These are phyloP conservation scores for Ips nitidus DNA, from an alignment of 1,140 invertebrate genomes.

Conservation along the genomic window DNA sequence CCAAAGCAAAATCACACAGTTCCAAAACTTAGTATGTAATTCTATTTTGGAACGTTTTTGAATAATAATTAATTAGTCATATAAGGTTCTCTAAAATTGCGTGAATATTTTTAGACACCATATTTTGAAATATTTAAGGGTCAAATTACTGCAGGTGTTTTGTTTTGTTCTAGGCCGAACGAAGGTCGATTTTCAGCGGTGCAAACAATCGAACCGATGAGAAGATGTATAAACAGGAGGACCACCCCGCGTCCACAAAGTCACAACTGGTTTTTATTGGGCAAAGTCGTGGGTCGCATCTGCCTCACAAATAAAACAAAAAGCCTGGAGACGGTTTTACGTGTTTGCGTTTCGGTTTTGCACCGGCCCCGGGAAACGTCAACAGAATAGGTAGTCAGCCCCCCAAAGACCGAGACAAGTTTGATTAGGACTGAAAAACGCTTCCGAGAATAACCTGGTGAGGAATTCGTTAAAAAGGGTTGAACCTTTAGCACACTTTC, in stretches of 20 bases:
- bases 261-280: constrained; percentile 35
- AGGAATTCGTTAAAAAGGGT: no score
- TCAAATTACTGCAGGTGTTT: no score
- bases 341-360: constrained; percentile 28
- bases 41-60: no score
- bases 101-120: no score
- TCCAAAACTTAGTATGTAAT: no score
- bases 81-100: no score
- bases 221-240: constrained; percentile 3
- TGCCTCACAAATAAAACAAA: constrained; percentile 28
- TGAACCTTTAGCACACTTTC: no score
- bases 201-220: constrained; percentile 15
- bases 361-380: constrained; percentile 17
- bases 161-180: no score
- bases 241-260: constrained; percentile 32
- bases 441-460: no score
- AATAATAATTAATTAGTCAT: no score
- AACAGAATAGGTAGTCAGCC: constrained; percentile 18
- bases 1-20: no score
- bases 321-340: constrained; percentile 18
- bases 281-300: constrained; percentile 30
- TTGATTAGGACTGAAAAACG: neutral
- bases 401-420: neutral
- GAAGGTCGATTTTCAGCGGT: constrained; percentile 14
- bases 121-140: no score